These are phyloP conservation scores for Lagopus muta DNA, from an alignment of 2,113 vertebrate species.

Conservation along the genomic window DNA sequence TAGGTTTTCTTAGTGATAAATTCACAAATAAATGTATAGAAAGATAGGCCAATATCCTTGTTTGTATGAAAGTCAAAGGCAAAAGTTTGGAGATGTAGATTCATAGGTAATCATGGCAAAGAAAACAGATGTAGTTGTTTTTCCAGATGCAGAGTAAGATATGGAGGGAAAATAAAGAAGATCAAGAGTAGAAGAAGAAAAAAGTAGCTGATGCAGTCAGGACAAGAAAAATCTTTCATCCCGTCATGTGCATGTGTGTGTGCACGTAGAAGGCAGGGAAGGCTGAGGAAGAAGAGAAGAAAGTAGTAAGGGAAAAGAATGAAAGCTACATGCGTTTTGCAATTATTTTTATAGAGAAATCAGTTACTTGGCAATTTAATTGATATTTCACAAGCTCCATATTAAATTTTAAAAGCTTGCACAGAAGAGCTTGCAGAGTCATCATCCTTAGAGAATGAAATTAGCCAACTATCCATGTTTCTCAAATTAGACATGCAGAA, in stretches of 20 bases:
- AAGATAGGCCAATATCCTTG: background rate
- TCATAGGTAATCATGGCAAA: background rate
- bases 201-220: background rate
- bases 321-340: background rate
- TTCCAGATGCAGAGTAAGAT: background rate
- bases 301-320: background rate
- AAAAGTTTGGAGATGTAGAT: background rate
- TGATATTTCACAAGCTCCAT: background rate
- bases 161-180: background rate
- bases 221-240: background rate
- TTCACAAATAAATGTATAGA: background rate
- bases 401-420: background rate
- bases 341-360: background rate
- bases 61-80: background rate
- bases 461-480: background rate
- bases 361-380: background rate
- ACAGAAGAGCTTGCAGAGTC: background rate
- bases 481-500: background rate
- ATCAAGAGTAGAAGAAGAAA: background rate
- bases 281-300: background rate
- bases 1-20: background rate
- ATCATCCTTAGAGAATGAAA: background rate
- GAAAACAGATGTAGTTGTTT: background rate
- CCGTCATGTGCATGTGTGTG: fast-evolving
- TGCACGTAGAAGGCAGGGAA: background rate